phyloP scores from a whole-genome alignment of 2,797 vertebrate species.

The Carduelis carduelis region DNA sequence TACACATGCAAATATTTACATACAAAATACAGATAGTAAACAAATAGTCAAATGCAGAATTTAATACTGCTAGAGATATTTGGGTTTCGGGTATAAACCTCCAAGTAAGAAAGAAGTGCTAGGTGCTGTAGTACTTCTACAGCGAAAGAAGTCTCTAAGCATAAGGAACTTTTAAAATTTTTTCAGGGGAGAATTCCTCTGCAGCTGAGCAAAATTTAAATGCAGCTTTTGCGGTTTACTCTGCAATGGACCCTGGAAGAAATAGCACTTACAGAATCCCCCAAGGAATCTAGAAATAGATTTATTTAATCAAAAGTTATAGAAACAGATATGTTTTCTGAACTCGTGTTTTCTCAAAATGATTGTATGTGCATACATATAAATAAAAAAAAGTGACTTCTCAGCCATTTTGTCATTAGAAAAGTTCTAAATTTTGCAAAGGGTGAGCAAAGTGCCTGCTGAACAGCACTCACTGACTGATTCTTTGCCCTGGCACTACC shows the following conservation, averaged over 20 bases:
- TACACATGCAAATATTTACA: not conserved
- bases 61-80: not conserved
- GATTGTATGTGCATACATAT: not conserved
- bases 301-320: not conserved
- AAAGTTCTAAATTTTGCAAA: not conserved
- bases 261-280: not conserved
- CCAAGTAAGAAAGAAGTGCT: not conserved
- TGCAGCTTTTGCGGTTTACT: not conserved
- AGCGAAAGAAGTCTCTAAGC: not conserved
- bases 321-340: not conserved
- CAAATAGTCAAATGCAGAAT: not conserved
- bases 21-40: not conserved
- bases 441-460: not conserved
- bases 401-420: not conserved
- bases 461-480: not conserved
- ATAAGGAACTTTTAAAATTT: not conserved
- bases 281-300: not conserved
- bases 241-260: not conserved
- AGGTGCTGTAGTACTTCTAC: not conserved
- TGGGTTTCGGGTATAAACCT: not conserved
- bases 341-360: not conserved
- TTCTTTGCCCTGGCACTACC: not conserved
- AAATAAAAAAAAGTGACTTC: not conserved
- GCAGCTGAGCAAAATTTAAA: not conserved
- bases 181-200: not conserved